Conservation (phyloP, 2,113 vertebrate genomes). For the Odocoileus hemionus region DNA sequence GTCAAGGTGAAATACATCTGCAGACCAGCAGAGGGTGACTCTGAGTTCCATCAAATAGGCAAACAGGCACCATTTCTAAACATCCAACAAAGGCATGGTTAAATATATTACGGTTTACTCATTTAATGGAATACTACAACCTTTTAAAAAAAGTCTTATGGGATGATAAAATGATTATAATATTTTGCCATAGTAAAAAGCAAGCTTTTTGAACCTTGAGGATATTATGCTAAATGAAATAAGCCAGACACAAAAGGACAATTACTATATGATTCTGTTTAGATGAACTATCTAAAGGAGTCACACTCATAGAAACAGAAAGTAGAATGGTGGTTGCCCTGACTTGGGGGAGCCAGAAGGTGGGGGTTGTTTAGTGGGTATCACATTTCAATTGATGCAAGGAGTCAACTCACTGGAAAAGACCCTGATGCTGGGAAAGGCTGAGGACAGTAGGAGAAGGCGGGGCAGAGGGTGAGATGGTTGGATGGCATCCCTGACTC, state of each 20-base stretch:
- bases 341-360: neutral
- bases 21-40: neutral
- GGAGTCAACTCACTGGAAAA: neutral
- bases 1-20: too few species aligned
- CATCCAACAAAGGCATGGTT: neutral
- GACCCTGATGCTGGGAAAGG: neutral
- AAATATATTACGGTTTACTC: neutral
- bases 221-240: neutral
- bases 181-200: neutral
- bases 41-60: neutral
- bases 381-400: neutral
- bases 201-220: neutral
- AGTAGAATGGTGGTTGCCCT: accelerated
- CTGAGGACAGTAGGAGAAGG: neutral
- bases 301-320: neutral
- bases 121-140: accelerated
- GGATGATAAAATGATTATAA: neutral
- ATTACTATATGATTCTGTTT: neutral
- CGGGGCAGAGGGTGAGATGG: neutral
- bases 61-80: neutral
- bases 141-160: neutral
- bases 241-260: neutral
- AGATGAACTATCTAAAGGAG: neutral
- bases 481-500: neutral
- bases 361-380: too few species aligned